These are phyloP conservation scores for Zygothrica quintamaculata DNA, from an alignment of 2,888 invertebrate species.

Conservation along the genomic window DNA sequence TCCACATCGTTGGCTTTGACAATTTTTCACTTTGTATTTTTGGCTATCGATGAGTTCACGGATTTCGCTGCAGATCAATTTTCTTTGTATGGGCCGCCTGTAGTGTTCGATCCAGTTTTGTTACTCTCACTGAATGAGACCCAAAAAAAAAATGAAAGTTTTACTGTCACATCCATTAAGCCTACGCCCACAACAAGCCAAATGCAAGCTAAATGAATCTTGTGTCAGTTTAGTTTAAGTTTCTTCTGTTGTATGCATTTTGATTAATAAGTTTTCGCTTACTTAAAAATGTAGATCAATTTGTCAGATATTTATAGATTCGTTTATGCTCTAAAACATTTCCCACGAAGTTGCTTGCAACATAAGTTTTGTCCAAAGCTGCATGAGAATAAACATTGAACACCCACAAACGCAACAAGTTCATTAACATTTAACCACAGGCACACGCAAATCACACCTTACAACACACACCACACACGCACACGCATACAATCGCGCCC, in stretches of 20 bases:
- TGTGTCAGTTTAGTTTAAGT: slow-evolving; percentile 38
- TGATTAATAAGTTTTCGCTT: slow-evolving; percentile 26
- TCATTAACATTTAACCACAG: slow-evolving; percentile 51
- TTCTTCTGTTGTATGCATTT: slow-evolving; percentile 21
- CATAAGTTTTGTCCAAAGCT: slow-evolving; percentile 32
- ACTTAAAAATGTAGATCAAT: slow-evolving; percentile 5
- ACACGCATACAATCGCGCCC: slow-evolving; percentile 2
- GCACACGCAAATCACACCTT: slow-evolving; percentile 34
- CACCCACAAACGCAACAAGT: slow-evolving; percentile 32
- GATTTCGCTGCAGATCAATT: slow-evolving; percentile 14
- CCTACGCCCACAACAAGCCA: slow-evolving; percentile 23
- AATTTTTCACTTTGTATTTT: slow-evolving; percentile 23
- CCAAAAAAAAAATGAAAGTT: slow-evolving; percentile 69
- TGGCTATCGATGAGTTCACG: slow-evolving; percentile 31
- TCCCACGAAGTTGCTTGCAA: slow-evolving; percentile 10
- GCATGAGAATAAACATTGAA: slow-evolving; percentile 5
- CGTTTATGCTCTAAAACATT: no score
- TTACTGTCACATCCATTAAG: slow-evolving; percentile 28
- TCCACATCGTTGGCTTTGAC: slow-evolving; percentile 21
- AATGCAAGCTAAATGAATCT: slow-evolving; percentile 31
- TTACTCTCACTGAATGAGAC: slow-evolving; percentile 29
- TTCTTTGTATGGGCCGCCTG: slow-evolving; percentile 54
- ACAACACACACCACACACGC: slow-evolving; percentile 27
- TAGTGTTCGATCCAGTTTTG: slow-evolving; percentile 69
- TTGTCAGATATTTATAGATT: not conserved